These are phyloP conservation scores for Phrixothrix hirtus DNA, from an alignment of 2,888 invertebrate genomes.

Conservation along the genomic window DNA sequence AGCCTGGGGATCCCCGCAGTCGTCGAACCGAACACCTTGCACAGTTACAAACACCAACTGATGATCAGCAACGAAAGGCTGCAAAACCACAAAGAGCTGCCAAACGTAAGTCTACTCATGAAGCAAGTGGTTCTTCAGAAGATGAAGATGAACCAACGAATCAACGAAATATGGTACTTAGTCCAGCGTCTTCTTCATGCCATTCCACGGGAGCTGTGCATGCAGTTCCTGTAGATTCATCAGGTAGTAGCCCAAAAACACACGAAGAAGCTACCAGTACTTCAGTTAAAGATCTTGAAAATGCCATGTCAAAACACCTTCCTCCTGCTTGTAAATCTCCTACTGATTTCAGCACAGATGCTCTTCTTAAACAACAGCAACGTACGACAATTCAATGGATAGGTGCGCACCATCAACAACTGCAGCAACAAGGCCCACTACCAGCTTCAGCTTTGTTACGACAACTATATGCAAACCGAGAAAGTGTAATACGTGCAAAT, in stretches of 20 bases:
- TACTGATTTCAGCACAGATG: constrained; percentile 87
- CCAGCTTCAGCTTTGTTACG: constrained; percentile 88
- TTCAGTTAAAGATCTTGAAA: constrained; percentile 90
- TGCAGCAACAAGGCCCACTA: constrained; percentile 62
- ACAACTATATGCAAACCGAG: constrained; percentile 90
- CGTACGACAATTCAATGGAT: constrained; percentile 92
- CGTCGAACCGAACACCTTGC: constrained; percentile 59
- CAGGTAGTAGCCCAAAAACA: constrained; percentile 56
- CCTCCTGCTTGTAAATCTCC: constrained; percentile 69
- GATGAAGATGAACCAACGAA: constrained; percentile 55
- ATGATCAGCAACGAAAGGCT: constrained; percentile 48
- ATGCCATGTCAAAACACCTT: constrained; percentile 95
- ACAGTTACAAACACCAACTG: constrained; percentile 56
- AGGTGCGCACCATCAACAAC: constrained; percentile 76
- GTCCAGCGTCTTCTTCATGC: constrained; percentile 67
- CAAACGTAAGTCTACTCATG: constrained; percentile 64
- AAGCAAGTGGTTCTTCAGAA: constrained; percentile 59
- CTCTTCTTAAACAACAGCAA: constrained; percentile 79
- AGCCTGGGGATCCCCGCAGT: constrained; percentile 60
- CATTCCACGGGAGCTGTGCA: constrained; percentile 63
- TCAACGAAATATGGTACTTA: constrained; percentile 57
- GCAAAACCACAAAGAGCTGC: constrained; percentile 57
- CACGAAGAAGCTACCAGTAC: constrained; percentile 56
- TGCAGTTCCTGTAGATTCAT: constrained; percentile 55
- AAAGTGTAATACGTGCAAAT: constrained; percentile 93